Percentiles rank a stretch among this genome's conserved stretches.
These are phyloP conservation scores for Diceros bicornis DNA, from an alignment of 2,797 vertebrate genomes.

Conservation along the genomic window DNA sequence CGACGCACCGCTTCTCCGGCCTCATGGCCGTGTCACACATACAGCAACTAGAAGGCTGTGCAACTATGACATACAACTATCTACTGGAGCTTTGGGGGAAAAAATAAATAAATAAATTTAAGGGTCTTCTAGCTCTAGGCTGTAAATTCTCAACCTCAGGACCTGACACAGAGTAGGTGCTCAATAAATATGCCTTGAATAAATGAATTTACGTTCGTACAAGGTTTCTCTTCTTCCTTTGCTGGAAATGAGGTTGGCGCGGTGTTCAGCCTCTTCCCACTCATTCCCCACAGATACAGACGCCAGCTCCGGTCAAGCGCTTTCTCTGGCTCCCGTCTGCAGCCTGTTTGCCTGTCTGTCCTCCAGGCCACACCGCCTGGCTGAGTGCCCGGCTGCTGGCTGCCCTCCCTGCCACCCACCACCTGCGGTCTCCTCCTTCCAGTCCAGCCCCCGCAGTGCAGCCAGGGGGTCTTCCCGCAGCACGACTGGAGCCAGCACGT, in stretches of 20 bases:
- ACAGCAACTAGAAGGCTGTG: too few relatives aligned
- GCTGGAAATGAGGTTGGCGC: accelerated
- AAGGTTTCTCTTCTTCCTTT: background rate
- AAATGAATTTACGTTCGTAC: background rate
- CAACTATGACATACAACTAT: too few relatives aligned
- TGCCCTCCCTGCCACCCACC: accelerated
- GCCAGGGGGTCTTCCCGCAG: background rate
- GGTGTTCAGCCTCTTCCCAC: background rate
- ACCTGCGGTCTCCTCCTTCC: background rate
- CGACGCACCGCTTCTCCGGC: too few relatives aligned
- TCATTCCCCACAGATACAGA: background rate
- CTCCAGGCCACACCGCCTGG: background rate
- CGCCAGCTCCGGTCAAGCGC: accelerated
- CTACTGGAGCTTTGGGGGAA: too few relatives aligned
- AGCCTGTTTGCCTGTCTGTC: background rate
- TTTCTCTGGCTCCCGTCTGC: background rate
- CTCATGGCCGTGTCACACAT: too few relatives aligned
- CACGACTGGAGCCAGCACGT: background rate
- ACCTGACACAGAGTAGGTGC: background rate
- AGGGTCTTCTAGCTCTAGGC: background rate
- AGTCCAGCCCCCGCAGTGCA: background rate
- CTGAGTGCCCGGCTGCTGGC: background rate
- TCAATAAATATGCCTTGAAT: background rate
- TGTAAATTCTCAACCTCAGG: background rate
- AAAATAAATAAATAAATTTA: too few relatives aligned